Evolutionary conservation across 1,140 invertebrate genomes (phyloP), one percentile per base, ranked within the genome.

Genomic region (Lordiphosa mommai): DNA sequence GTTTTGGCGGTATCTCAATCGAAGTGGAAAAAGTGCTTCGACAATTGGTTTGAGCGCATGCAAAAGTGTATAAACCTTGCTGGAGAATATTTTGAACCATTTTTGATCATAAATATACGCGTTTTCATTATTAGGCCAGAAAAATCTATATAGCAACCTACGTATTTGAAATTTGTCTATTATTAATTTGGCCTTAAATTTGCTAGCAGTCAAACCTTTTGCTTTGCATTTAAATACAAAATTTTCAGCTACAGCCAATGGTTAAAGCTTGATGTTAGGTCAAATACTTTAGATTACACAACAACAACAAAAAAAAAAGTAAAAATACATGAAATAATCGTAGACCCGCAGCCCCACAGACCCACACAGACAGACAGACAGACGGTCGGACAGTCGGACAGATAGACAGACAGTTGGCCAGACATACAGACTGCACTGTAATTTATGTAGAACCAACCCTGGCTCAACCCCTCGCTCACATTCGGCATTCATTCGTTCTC

Each of bases 281-380:
- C 40, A 13, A 43, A 43, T 41, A n/a, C 14, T 27, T 41, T 41
- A 41, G 20, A 41, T 41, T 41, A 41, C 17, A 13, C 8, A 27
- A 27, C 1, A 43, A 17, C 10, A 43, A 13, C 6, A 43, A 43
- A 10, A 29, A 43, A 13, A 27, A 2, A 8, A 27, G 4, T n/a
- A 16, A 4, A 8, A 10, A 20, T 17, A 40, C 6, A 17, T 27
- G 10, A 41, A 41, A 41, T 27, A 43, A 43, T 23, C 27, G 40
- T 17, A 43, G 40, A 43, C 38, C 16, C 38, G 14, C 34, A 41
- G 38, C 17, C 38, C 38, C 20, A 41, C 23, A 41, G 34, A 37
- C 34, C 6, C 34, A 12, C 13, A 16, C n/a, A 41, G 38, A 58
- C 38, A 58, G 40, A 51, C 47, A 51, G 3, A 63, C 46, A 33